A percentile compares a stretch with the other conserved stretches of the same genome.
Evolutionary conservation across 1,140 invertebrate genomes (phyloP).

Genomic region (Trachymyrmex cornetzi): DNA sequence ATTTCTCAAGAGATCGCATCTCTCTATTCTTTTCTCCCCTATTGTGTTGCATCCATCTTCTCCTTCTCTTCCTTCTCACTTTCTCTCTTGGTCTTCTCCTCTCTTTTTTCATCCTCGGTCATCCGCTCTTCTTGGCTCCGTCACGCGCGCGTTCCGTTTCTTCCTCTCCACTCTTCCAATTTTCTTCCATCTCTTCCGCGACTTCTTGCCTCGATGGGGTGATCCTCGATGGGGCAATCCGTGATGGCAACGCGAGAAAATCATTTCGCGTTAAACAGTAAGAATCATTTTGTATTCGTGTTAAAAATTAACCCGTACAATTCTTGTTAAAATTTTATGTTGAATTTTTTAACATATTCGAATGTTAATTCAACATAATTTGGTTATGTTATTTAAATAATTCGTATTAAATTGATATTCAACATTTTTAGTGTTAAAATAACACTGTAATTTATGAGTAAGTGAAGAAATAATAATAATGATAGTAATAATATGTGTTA

Average conservation of each 20-base stretch:
- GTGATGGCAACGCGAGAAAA: neutral
- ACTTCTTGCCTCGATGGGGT: neutral
- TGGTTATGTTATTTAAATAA: too few relatives aligned
- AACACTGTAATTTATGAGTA: too few relatives aligned
- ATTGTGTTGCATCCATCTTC: conserved; percentile 11
- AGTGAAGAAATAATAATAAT: too few relatives aligned
- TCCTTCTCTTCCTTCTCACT: neutral
- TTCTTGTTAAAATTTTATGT: too few relatives aligned
- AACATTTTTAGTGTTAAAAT: too few relatives aligned
- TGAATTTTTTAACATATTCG: too few relatives aligned
- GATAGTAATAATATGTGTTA: too few relatives aligned
- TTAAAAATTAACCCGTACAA: too few relatives aligned
- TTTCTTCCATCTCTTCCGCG: conserved; percentile 28
- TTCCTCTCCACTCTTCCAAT: conserved; percentile 30
- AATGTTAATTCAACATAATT: too few relatives aligned
- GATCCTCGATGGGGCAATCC: neutral
- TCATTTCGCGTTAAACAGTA: neutral
- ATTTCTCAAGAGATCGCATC: conserved; percentile 52
- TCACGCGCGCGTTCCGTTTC: neutral
- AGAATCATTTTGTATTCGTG: too few relatives aligned
- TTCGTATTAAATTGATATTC: too few relatives aligned
- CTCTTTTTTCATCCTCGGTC: neutral
- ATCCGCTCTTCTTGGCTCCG: conserved; percentile 17
- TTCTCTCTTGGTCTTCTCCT: neutral
- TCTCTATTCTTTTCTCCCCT: conserved; percentile 38